Base-by-base conservation (phyloP, 2,113 vertebrate species). In the Thunnus thynnus region DNA sequence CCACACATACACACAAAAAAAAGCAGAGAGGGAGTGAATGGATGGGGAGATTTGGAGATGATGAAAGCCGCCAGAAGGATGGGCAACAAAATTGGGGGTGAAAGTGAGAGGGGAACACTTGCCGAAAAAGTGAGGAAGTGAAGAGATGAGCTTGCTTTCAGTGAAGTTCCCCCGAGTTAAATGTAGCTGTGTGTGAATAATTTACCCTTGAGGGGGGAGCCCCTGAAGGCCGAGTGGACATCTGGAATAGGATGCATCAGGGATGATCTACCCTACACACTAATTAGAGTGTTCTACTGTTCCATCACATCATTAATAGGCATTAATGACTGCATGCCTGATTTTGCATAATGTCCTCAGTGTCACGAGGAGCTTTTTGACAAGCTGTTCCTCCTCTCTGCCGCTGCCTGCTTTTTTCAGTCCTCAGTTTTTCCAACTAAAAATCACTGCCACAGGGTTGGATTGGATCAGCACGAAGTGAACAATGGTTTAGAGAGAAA, bases 111-210 rank as follows among this genome's bases (percentile, higher is more conserved):
- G 16, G 55, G 52, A 63, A 8, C 6, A 18, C 52, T 56, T 56
- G 11, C 20, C 57, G 47, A 30, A 68, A 64, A 64, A 68, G 52
- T 54, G 25, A 67, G 7, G n/a, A 75, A 11, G 44, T 55, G 48
- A 73, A 51, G 68, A 32, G 27, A 72, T 12, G 20, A 77, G 64
- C 64, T 18, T 7, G 58, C 58, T 77, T 67, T 76, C 25, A 61
- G 32, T 48, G 56, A 79, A 83, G 56, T 69, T 78, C 71, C 79
- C 75, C 48, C 8, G 25, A 72, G 86, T 78, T n/a, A 65, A 82
- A 90, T 71, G 80, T 61, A 66, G 75, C 65, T 32, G 56, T 4
- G 47, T 81, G 83, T 89, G 83, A 89, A 86, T 89, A 84, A 91
- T 88, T 90, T 30, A 88, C 85, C 67, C 80, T 84, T 30, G 62